These are phyloP conservation scores for Lasioglossum marginatum DNA, from an alignment of 2,888 invertebrate species.

Conservation along the genomic window DNA sequence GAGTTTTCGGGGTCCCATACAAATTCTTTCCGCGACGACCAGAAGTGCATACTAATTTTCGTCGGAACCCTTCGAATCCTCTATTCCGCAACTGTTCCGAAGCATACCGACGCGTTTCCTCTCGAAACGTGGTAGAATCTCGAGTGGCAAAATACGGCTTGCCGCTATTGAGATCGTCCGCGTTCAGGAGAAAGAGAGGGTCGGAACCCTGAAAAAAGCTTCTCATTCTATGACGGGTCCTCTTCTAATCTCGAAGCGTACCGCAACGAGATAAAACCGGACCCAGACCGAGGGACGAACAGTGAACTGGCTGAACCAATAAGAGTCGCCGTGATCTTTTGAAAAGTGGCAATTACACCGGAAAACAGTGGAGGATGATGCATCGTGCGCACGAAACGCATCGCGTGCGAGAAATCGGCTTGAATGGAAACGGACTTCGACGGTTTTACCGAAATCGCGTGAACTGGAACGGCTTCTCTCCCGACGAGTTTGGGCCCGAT, in stretches of 20 bases:
- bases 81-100: neutral
- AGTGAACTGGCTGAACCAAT: too few relatives aligned
- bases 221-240: conserved; percentile 31
- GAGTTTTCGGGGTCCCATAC: conserved; percentile 7
- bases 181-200: conserved; percentile 15
- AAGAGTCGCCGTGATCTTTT: neutral
- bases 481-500: too few relatives aligned
- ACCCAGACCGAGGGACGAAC: neutral
- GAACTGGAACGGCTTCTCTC: too few relatives aligned
- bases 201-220: conserved; percentile 23
- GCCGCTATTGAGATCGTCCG: too few relatives aligned
- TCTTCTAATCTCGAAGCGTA: conserved; percentile 43
- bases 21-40: conserved; percentile 8
- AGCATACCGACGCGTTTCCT: neutral
- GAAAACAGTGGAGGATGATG: neutral
- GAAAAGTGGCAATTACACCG: conserved; percentile 7
- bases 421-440: too few relatives aligned
- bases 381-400: too few relatives aligned
- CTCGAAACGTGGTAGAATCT: too few relatives aligned
- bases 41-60: neutral
- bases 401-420: too few relatives aligned
- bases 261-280: conserved; percentile 23
- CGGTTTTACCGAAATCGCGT: too few relatives aligned
- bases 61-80: neutral
- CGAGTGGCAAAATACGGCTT: too few relatives aligned